These are phyloP conservation scores for Abramis brama DNA, from an alignment of 2,113 vertebrate species.

Conservation along the genomic window DNA sequence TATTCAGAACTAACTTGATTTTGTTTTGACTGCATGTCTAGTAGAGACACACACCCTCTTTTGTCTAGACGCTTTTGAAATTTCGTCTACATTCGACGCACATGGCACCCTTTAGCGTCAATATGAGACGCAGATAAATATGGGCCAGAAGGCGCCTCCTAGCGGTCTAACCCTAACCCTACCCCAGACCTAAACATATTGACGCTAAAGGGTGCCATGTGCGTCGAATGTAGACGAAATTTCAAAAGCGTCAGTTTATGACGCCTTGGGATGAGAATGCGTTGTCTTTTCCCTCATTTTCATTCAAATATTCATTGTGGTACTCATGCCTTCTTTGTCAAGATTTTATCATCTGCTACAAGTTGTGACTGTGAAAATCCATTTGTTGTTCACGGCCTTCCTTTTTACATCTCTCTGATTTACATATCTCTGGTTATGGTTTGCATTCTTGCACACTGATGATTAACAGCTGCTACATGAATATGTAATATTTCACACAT, in stretches of 20 bases:
- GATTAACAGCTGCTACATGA: slow-evolving; percentile 29
- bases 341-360: not conserved
- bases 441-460: slow-evolving; percentile 14
- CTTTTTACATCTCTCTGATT: slow-evolving; percentile 1
- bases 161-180: too few species aligned
- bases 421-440: not conserved
- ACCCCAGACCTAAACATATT: too few species aligned
- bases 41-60: not conserved
- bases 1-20: not conserved
- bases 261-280: too few species aligned
- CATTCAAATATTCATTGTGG: not conserved
- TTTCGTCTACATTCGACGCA: too few species aligned
- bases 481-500: slow-evolving; percentile 4
- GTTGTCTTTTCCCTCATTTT: slow-evolving; percentile 3
- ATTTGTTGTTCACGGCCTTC: not conserved
- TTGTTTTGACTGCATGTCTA: not conserved
- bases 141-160: too few species aligned
- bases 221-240: too few species aligned
- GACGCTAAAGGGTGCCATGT: too few species aligned
- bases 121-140: too few species aligned
- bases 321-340: not conserved
- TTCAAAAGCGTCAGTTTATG: too few species aligned
- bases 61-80: too few species aligned
- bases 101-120: too few species aligned
- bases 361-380: slow-evolving; percentile 13